A percentile compares a stretch with the other conserved stretches of the same genome.
phyloP scores from a whole-genome alignment of 35 echinoderm and acorn worm species.

The Amphiura filiformis region DNA sequence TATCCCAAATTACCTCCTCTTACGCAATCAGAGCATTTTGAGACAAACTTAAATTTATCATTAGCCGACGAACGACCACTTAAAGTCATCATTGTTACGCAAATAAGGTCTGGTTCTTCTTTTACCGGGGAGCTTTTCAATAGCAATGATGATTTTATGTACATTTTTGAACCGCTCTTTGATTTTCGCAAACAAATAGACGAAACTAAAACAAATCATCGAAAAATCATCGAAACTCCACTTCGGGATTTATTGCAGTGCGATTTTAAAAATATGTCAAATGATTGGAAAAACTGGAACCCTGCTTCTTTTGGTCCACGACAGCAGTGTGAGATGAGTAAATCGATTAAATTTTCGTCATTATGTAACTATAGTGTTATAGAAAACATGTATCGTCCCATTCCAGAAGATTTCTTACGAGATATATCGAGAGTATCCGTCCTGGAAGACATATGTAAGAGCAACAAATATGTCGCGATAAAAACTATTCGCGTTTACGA shows the following conservation, averaged over 20 bases:
- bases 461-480: not conserved
- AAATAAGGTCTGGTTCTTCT: not conserved
- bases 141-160: not conserved
- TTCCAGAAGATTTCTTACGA: not conserved
- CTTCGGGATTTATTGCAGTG: not conserved
- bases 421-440: not conserved
- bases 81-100: not conserved
- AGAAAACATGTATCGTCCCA: not conserved
- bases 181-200: not conserved
- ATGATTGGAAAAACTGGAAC: not conserved
- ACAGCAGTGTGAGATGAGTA: not conserved
- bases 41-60: no score
- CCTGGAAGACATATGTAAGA: not conserved
- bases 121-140: not conserved
- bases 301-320: not conserved
- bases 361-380: not conserved
- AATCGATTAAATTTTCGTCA: not conserved
- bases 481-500: not conserved
- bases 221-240: not conserved
- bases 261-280: not conserved
- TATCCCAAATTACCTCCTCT: no score
- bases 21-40: no score
- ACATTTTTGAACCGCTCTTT: not conserved
- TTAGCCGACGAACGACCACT: not conserved
- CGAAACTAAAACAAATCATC: not conserved